Evolutionary conservation across 2,797 vertebrate species (phyloP), one percentile per base, ranked within the genome.

Genomic region (Ciconia nigra): DNA sequence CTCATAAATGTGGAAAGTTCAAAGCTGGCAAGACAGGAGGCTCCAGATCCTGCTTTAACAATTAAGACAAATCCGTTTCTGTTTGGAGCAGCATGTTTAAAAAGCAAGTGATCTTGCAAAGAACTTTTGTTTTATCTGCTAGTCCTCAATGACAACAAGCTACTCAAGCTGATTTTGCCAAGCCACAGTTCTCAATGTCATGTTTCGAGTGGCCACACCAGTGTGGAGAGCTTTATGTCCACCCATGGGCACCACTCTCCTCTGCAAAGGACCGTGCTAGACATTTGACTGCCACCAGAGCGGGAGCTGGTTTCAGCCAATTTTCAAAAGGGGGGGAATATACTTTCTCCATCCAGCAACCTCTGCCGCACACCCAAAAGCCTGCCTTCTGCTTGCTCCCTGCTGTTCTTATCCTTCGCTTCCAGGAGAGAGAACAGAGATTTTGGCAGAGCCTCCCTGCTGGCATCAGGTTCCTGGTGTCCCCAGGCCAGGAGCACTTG

Each of bases 1-100:
- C 79, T 76, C 81, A 61, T 55, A 57, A 85, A 77, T 1, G 2
- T 57, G 69, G 51, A 66, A 92, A 95, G 83, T 83, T 95, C 83
- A 93, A 80, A 95, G 54, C 42, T 96, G 87, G 72, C 69, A 89
- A 94, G 58, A 76, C 49, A 81, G 41, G 5, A 94, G 58, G 28
- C 47, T 93, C 55, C 94, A 93, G 66, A 76, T 62, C 28, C 79
- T 88, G 76, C 63, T 95, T 94, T 65, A 84, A 81, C 65, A 90
- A 71, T 85, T 79, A 93, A 83, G 88, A 84, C 70, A 91, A 89
- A 74, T 73, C 78, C 54, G 58, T 42, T 79, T 89, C 89, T 91
- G 58, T 87, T 93, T 70, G 31, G 72, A 93, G 78, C 76, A 94
- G 84, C 54, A 73, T n/a, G 69, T 89, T 94, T 84, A 92, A 89